Evolutionary conservation across 1,140 invertebrate genomes (phyloP), one percentile per base, ranked within the genome.

Genomic region (Lithobius niger): DNA sequence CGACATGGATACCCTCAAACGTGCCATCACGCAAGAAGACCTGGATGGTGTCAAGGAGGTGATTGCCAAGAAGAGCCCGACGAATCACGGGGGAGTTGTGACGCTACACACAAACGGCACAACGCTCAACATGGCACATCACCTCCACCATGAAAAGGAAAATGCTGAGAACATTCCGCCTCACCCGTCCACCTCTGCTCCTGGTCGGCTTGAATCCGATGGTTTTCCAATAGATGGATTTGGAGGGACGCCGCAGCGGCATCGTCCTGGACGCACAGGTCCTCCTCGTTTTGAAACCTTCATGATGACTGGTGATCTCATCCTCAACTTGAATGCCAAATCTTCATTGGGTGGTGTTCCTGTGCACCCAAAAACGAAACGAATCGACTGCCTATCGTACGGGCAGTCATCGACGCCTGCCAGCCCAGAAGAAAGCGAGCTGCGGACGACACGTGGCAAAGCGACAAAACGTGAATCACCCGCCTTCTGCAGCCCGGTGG

Each of bases 271-370:
- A 26, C 25, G 27, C 10, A 10, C 21, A 13, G 18, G 4, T 52
- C 59, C 57, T 31, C 71, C 69, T 6, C 65, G 66, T 18, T 93
- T 87, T 71, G 91, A 95, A 71, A 87, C 89, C 21, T 95, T 89
- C 73, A 88, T 94, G 80, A 95, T 96, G 91, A 95, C 91, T n/a
- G 91, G 91, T 10, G 90, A 95, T 66, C 75, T 92, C 58, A 94
- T 95, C 69, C 76, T 96, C 51, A 94, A 93, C 71, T 76, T 94
- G 51, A 68, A 70, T 54, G 62, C 65, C 16, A 65, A 68, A 44
- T 88, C 88, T 24, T 75, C 86, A 54, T 31, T 60, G 67, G 25
- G 48, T 27, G 48, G 48, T 3, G 25, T 25, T 22, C 24, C 24
- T 3, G 10, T 25, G 13, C 49, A 80, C n/a, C 61, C 80, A 13